phyloP scores from a whole-genome alignment of 1,140 invertebrate species.

The Brachionus paranguensis region DNA sequence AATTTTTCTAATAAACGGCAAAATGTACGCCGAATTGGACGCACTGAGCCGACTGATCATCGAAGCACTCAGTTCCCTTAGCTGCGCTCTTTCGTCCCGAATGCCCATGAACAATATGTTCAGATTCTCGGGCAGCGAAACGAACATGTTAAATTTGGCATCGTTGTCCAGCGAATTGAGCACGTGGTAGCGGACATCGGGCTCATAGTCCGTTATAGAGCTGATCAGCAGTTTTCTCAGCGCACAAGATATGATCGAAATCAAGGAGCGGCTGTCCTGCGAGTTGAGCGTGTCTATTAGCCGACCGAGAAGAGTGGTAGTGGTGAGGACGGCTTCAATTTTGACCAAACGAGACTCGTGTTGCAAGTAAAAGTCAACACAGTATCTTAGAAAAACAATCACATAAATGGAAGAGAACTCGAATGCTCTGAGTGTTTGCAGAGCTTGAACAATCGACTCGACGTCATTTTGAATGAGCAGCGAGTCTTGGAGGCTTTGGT shows the following conservation, averaged over 20 bases:
- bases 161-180: constrained; percentile 80
- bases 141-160: constrained; percentile 72
- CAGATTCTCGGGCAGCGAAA: constrained; percentile 91
- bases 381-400: constrained; percentile 24
- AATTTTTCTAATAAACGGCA: constrained; percentile 86
- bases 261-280: neutral
- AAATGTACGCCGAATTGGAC: constrained; percentile 90
- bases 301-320: neutral
- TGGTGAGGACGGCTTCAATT: constrained; percentile 13
- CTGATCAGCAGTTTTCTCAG: constrained; percentile 15
- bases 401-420: constrained; percentile 31
- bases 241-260: constrained; percentile 9
- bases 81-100: constrained; percentile 95
- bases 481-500: neutral
- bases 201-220: constrained; percentile 58
- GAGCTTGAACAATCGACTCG: neutral
- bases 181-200: constrained; percentile 86
- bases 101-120: constrained; percentile 85
- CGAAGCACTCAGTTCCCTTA: constrained; percentile 84
- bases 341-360: constrained; percentile 9
- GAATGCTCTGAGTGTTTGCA: constrained; percentile 22
- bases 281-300: constrained; percentile 2
- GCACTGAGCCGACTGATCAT: constrained; percentile 79
- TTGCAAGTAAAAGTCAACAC: constrained; percentile 32
- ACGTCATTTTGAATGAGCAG: neutral